Conservation (phyloP, 2,888 invertebrate species). For the Dryobota labecula region DNA sequence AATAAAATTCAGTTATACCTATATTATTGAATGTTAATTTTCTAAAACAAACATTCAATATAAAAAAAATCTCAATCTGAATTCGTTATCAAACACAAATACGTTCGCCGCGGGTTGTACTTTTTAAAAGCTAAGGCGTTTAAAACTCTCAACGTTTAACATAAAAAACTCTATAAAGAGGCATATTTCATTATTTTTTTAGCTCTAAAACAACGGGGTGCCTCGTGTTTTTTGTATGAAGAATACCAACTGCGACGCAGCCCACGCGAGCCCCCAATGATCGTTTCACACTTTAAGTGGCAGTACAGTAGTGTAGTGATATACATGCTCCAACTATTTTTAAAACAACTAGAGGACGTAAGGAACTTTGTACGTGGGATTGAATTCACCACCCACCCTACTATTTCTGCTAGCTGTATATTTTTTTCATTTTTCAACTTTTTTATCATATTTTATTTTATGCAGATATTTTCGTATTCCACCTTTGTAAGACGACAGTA, state of each 20-base stretch:
- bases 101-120: constrained; percentile 78
- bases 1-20: constrained; percentile 63
- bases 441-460: constrained; percentile 39
- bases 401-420: constrained; percentile 26
- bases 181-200: constrained; percentile 88
- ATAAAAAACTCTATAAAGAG: constrained; percentile 85
- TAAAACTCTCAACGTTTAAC: constrained; percentile 82
- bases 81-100: constrained; percentile 68
- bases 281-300: constrained; percentile 89
- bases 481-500: constrained; percentile 50
- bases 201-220: constrained; percentile 89
- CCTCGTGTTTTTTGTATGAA: constrained; percentile 85
- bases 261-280: constrained; percentile 84
- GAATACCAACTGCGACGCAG: constrained; percentile 82
- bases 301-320: constrained; percentile 86
- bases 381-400: constrained; percentile 46
- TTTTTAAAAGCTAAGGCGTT: constrained; percentile 82
- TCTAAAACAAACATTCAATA: constrained; percentile 64
- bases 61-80: constrained; percentile 65
- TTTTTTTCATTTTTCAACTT: constrained; percentile 1
- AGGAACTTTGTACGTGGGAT: constrained; percentile 63
- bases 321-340: constrained; percentile 82
- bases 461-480: constrained; percentile 59
- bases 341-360: constrained; percentile 66
- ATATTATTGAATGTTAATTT: constrained; percentile 69